Conservation (phyloP, 1,140 invertebrate species). For the Phthorimaea operculella region DNA sequence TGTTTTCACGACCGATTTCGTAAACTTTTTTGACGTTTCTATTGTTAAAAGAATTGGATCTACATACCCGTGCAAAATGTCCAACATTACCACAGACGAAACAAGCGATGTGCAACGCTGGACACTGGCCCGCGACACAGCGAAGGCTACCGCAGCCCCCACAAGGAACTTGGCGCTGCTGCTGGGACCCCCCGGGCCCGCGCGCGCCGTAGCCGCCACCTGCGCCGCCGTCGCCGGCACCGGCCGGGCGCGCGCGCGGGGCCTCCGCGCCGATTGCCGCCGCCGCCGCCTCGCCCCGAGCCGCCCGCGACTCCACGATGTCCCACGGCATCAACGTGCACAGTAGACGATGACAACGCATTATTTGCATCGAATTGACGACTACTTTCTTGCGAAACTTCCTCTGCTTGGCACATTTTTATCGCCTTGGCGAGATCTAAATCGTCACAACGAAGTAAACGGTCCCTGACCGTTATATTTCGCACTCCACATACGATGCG, state of each 20-base stretch:
- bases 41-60: conserved; percentile 7
- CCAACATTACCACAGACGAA: no score
- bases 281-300: conserved; percentile 3
- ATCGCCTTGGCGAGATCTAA: conserved; percentile 15
- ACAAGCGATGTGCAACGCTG: no score
- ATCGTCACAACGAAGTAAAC: conserved; percentile 14
- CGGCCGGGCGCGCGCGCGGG: conserved; percentile 10
- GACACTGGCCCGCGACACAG: neutral
- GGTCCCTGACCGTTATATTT: conserved; percentile 7
- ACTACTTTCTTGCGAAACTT: conserved; percentile 8
- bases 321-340: conserved; percentile 5
- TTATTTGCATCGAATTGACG: neutral
- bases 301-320: neutral
- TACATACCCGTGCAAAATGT: conserved; percentile 9
- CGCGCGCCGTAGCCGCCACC: conserved; percentile 3
- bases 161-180: neutral
- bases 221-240: conserved; percentile 4
- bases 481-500: conserved; percentile 14
- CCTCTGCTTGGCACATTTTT: conserved; percentile 13
- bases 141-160: conserved; percentile 1
- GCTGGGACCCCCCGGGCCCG: conserved; percentile 8
- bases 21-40: conserved; percentile 18
- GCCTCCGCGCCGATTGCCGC: conserved; percentile 10
- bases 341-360: neutral
- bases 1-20: conserved; percentile 23